Conservation (phyloP, 2,888 invertebrate species). For the Macaria liturata region DNA sequence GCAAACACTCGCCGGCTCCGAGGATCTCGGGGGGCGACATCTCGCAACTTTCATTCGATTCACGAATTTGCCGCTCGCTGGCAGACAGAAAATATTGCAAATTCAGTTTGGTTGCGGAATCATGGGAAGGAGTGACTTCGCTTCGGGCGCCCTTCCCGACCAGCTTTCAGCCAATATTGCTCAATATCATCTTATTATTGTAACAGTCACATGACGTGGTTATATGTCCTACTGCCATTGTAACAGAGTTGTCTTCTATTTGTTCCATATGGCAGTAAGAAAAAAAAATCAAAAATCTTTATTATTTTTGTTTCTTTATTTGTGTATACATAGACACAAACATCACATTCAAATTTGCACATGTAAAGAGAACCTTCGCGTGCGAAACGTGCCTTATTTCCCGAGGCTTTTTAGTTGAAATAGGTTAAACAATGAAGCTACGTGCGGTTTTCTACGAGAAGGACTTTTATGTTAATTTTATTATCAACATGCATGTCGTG, state of each 20-base stretch:
- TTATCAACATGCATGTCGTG: constrained; percentile 23
- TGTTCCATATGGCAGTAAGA: too few species aligned
- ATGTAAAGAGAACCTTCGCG: constrained; percentile 7
- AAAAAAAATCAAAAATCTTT: too few species aligned
- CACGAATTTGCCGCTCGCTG: constrained; percentile 53
- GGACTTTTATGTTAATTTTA: constrained; percentile 27
- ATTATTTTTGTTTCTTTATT: too few species aligned
- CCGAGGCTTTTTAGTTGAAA: constrained; percentile 16
- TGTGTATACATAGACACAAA: not conserved
- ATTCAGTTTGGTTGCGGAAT: constrained; percentile 49
- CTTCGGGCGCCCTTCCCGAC: constrained; percentile 15
- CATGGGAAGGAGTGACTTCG: constrained; percentile 36
- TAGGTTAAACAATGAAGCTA: constrained; percentile 19
- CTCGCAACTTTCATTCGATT: constrained; percentile 72
- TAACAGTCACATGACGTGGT: not conserved
- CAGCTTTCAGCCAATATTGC: not conserved
- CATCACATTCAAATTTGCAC: not conserved
- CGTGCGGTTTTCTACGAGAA: constrained; percentile 25
- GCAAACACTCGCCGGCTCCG: constrained; percentile 49
- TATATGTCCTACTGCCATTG: not conserved
- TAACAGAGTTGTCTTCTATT: too few species aligned
- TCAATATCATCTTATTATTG: constrained; percentile 1
- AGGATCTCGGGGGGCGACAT: constrained; percentile 53
- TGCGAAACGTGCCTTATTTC: constrained; percentile 16
- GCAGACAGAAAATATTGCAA: constrained; percentile 63